These are phyloP conservation scores for Ganaspis brasiliensis DNA, from an alignment of 2,888 invertebrate genomes.

Conservation along the genomic window DNA sequence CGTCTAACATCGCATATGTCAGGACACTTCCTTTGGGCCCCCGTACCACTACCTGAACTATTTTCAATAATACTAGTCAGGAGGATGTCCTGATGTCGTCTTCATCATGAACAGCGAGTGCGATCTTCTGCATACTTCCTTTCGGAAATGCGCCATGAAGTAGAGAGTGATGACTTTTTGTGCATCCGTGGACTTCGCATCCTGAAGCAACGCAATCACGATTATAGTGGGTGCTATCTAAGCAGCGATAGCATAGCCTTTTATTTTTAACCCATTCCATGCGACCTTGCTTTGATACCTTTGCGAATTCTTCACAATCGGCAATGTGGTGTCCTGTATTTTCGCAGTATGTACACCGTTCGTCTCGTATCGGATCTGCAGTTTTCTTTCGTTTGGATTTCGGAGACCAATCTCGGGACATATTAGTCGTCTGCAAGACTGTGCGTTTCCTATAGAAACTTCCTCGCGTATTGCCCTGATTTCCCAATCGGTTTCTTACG, in stretches of 20 bases:
- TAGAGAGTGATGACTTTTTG: constrained; percentile 23
- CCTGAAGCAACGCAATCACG: background rate
- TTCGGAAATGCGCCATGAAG: constrained; percentile 3
- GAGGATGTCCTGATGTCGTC: background rate
- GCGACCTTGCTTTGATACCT: background rate
- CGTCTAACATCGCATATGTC: constrained; percentile 44
- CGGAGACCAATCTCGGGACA: too few species aligned
- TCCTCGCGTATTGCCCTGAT: background rate
- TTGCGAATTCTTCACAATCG: background rate
- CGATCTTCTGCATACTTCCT: background rate
- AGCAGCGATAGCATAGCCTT: constrained; percentile 12
- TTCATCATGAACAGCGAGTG: background rate
- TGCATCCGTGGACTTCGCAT: background rate
- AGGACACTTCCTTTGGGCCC: constrained; percentile 23
- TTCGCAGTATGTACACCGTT: background rate
- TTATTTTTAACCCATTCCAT: constrained; percentile 18
- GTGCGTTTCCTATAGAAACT: background rate
- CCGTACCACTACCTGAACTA: constrained; percentile 15
- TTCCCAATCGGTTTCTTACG: background rate
- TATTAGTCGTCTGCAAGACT: background rate
- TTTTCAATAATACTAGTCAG: constrained; percentile 26
- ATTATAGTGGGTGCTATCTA: background rate
- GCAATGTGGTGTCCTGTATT: background rate
- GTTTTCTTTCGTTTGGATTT: background rate
- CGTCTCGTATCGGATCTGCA: background rate